Percentiles rank a stretch among this genome's conserved stretches.
Evolutionary conservation across 2,113 vertebrate species (phyloP).

Genomic region (Piprites chloris): DNA sequence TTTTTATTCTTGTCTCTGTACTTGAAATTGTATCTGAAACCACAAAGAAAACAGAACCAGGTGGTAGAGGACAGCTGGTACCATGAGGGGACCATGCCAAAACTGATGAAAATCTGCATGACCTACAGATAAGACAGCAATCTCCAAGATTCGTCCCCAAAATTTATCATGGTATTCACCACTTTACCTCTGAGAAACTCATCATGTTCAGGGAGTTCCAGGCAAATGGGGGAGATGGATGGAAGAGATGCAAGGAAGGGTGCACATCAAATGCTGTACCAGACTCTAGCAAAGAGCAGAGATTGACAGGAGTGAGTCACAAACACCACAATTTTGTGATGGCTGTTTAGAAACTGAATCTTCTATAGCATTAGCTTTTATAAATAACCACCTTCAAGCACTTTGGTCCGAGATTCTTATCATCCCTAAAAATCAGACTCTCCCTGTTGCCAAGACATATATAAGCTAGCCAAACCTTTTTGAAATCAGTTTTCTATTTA

Average conservation of each 20-base stretch:
- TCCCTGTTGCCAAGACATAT: not conserved
- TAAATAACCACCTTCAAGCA: not conserved
- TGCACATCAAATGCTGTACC: not conserved
- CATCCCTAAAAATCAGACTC: not conserved
- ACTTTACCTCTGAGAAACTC: not conserved
- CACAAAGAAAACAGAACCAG: conserved; percentile 5
- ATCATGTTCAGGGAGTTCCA: not conserved
- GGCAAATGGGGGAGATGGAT: rapidly evolving
- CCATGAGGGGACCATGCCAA: not conserved
- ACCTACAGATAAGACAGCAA: not conserved
- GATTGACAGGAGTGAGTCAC: not conserved
- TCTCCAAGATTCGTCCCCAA: rapidly evolving
- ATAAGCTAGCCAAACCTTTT: not conserved
- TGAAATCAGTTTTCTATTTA: not conserved
- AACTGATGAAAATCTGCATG: not conserved
- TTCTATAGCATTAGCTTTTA: not conserved
- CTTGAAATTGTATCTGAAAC: not conserved
- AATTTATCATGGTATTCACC: not conserved
- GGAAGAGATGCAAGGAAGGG: not conserved
- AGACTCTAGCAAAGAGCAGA: not conserved
- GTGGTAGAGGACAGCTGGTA: conserved; percentile 8
- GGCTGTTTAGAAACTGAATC: not conserved
- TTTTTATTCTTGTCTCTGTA: not conserved
- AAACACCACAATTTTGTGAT: not conserved
- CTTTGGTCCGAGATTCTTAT: not conserved